Conservation (phyloP, 2,113 vertebrate genomes). For the Mohoua ochrocephala region DNA sequence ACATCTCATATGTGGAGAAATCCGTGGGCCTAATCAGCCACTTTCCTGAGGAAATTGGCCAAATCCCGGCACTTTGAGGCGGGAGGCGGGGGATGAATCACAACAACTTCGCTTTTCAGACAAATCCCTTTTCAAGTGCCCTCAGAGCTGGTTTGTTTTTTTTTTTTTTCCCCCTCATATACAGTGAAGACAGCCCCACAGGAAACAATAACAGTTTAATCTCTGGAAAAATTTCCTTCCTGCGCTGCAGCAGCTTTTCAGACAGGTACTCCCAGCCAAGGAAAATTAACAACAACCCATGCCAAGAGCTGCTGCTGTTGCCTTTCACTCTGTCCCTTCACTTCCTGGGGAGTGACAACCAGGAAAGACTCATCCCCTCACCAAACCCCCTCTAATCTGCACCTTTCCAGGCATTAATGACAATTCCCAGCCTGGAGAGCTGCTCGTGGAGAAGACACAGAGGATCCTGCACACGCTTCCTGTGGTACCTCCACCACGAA, state of each 20-base stretch:
- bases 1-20: constrained; percentile 73
- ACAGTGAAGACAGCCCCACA: constrained; percentile 75
- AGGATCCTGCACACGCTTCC: neutral
- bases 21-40: constrained; percentile 74
- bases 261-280: constrained; percentile 75
- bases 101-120: constrained; percentile 74
- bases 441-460: neutral
- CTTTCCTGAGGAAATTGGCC: constrained; percentile 84
- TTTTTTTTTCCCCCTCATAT: neutral
- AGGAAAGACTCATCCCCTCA: neutral
- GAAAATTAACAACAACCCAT: constrained; percentile 62
- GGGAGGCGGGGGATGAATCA: constrained; percentile 68
- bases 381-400: neutral
- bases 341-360: neutral
- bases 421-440: neutral
- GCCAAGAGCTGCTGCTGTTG: constrained; percentile 70
- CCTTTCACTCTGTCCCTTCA: constrained; percentile 28
- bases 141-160: constrained; percentile 31
- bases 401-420: neutral
- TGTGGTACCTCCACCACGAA: neutral
- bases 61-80: constrained; percentile 65
- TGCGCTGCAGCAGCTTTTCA: constrained; percentile 68
- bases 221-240: constrained; percentile 85
- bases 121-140: constrained; percentile 80
- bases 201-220: constrained; percentile 86